These are phyloP conservation scores for Caenorhabditis afra DNA, from an alignment of 2,888 invertebrate species.

Conservation along the genomic window DNA sequence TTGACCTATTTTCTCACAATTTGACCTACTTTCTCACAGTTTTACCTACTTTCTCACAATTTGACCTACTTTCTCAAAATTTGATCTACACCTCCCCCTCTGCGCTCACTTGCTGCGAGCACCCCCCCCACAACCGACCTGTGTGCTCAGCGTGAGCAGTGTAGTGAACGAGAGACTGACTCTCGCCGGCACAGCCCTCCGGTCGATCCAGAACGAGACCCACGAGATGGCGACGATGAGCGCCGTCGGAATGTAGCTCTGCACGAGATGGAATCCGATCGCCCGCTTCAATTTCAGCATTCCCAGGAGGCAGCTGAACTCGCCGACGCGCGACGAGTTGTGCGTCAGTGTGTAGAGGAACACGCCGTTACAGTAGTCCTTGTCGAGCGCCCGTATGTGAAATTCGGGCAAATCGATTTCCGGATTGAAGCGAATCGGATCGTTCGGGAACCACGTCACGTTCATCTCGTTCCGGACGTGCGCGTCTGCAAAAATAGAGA, in stretches of 20 bases:
- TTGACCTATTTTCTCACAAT: no score
- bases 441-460: slow-evolving; percentile 74
- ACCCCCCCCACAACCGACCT: slow-evolving; percentile 43
- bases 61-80: no score
- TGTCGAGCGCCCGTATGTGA: slow-evolving; percentile 70
- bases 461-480: slow-evolving; percentile 76
- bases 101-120: no score
- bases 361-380: slow-evolving; percentile 75
- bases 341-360: slow-evolving; percentile 76
- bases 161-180: slow-evolving; percentile 72
- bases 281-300: slow-evolving; percentile 81
- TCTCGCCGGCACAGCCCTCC: slow-evolving; percentile 69
- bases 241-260: slow-evolving; percentile 71
- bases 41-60: no score
- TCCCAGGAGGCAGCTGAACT: slow-evolving; percentile 73
- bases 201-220: slow-evolving; percentile 73
- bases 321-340: slow-evolving; percentile 72
- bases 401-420: slow-evolving; percentile 74
- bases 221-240: slow-evolving; percentile 72
- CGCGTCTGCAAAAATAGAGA: slow-evolving; percentile 68
- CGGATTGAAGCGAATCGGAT: slow-evolving; percentile 72
- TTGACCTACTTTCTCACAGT: no score
- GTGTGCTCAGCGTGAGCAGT: slow-evolving; percentile 70
- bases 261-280: slow-evolving; percentile 83
- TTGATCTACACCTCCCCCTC: no score